Percentiles rank a stretch among this genome's conserved stretches.
Conservation (phyloP, 2,113 vertebrate genomes). For the Excalfactoria chinensis region DNA sequence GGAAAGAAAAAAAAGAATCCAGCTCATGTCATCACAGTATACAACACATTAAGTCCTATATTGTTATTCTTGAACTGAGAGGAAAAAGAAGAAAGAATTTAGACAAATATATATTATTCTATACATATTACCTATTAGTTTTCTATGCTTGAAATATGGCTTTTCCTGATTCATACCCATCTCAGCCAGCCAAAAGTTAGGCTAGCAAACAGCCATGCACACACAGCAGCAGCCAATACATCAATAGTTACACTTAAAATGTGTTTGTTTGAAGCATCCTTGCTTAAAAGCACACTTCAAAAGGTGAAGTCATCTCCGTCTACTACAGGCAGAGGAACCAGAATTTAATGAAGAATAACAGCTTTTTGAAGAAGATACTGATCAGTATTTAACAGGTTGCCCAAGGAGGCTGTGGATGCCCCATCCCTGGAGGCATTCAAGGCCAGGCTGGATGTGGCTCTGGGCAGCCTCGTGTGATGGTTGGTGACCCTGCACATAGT, state of each 20-base stretch:
- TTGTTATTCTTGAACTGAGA: not conserved
- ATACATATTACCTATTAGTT: not conserved
- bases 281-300: not conserved
- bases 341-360: not conserved
- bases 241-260: not conserved
- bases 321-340: not conserved
- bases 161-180: not conserved
- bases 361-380: not conserved
- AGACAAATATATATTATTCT: not conserved
- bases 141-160: not conserved
- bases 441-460: too few relatives aligned
- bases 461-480: too few relatives aligned
- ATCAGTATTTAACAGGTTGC: not conserved
- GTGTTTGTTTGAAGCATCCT: not conserved
- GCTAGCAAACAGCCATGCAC: not conserved
- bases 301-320: not conserved
- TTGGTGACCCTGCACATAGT: too few relatives aligned
- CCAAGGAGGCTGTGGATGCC: too few relatives aligned
- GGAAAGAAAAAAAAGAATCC: not conserved
- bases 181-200: not conserved
- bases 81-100: not conserved
- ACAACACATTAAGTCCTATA: not conserved
- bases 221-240: not conserved
- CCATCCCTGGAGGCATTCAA: too few relatives aligned
- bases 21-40: not conserved